These are phyloP conservation scores for Sternarchorhynchus goeldii DNA, from an alignment of 2,797 vertebrate species.

Conservation along the genomic window DNA sequence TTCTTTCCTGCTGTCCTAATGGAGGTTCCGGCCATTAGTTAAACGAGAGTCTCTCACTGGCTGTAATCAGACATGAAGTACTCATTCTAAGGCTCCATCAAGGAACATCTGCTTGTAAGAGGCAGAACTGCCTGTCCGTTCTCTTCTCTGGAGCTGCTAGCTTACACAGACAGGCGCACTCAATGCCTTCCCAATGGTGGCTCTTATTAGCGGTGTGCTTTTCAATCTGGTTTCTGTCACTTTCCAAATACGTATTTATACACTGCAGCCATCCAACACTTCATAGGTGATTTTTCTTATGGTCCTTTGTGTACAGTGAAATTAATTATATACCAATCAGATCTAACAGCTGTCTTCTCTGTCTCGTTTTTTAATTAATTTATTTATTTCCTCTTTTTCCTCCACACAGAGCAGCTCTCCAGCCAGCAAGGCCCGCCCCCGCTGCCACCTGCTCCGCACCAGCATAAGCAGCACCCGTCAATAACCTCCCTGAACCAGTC, in stretches of 20 bases:
- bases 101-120: constrained; percentile 94
- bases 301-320: constrained; percentile 16
- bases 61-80: constrained; percentile 98
- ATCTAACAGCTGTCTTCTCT: constrained; percentile 26
- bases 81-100: constrained; percentile 93
- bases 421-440: constrained; percentile 89
- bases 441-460: constrained; percentile 88
- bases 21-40: constrained; percentile 97
- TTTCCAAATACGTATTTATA: background rate
- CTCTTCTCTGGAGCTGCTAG: constrained; percentile 16
- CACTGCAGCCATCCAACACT: background rate
- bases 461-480: constrained; percentile 93
- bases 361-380: background rate
- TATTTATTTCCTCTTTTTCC: constrained; percentile 47
- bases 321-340: constrained; percentile 21
- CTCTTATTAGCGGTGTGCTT: background rate
- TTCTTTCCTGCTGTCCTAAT: constrained; percentile 91
- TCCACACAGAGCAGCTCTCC: constrained; percentile 85
- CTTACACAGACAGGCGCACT: background rate
- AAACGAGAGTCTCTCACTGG: constrained; percentile 91
- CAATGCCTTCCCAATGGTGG: no score
- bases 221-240: background rate
- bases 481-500: constrained; percentile 79
- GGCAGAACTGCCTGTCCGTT: background rate
- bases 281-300: background rate